These are phyloP conservation scores for Aelia acuminata DNA, from an alignment of 2,888 invertebrate species.

Conservation along the genomic window DNA sequence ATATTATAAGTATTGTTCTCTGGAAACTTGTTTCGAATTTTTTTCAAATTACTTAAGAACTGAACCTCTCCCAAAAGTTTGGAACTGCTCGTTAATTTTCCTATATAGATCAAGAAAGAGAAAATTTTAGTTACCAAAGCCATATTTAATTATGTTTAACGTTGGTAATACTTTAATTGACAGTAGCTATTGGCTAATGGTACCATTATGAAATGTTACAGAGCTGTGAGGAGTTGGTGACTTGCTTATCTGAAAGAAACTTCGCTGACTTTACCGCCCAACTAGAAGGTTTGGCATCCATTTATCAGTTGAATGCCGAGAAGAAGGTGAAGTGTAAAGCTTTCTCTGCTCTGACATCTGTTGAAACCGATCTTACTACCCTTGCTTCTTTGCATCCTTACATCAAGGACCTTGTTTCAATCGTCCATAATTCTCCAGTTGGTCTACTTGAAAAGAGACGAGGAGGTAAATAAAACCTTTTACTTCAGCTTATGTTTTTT, in stretches of 20 bases:
- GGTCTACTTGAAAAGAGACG: slow-evolving; percentile 86
- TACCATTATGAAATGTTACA: slow-evolving; percentile 69
- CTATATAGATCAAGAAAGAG: no score
- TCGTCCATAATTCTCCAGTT: slow-evolving; percentile 90
- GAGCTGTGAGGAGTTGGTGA: slow-evolving; percentile 90
- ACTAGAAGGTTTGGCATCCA: slow-evolving; percentile 89
- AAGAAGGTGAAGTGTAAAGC: slow-evolving; percentile 94
- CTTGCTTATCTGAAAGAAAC: slow-evolving; percentile 86
- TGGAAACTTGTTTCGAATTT: no score
- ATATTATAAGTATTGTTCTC: no score
- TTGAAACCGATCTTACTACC: slow-evolving; percentile 90
- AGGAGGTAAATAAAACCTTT: slow-evolving; percentile 77
- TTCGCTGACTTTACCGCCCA: slow-evolving; percentile 94
- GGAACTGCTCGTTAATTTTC: no score
- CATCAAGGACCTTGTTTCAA: slow-evolving; percentile 78
- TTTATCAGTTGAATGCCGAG: slow-evolving; percentile 94
- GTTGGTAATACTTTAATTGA: no score
- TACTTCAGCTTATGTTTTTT: no score
- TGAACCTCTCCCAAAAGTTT: no score
- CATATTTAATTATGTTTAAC: no score
- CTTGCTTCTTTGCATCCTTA: slow-evolving; percentile 85
- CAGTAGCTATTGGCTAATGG: background rate
- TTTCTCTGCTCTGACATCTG: slow-evolving; percentile 90
- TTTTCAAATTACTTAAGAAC: no score
- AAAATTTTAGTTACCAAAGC: no score